phyloP scores from a whole-genome alignment of 2,888 invertebrate species.

The Cosmorhoe ocellata region DNA sequence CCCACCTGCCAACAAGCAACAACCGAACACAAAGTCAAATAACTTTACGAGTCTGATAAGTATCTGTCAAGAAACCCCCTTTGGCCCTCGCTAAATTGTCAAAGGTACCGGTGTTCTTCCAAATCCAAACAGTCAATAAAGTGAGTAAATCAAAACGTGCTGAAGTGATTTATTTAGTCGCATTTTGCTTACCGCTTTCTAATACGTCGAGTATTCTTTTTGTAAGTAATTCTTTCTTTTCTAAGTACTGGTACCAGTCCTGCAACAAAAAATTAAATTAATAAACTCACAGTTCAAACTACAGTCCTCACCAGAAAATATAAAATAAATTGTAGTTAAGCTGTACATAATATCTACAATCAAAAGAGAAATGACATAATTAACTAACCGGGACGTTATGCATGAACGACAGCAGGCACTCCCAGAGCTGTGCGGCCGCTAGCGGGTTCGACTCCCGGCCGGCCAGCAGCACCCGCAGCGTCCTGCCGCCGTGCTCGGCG shows the following conservation, averaged over 20 bases:
- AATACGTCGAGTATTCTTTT: constrained; percentile 59
- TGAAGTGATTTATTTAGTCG: too few relatives aligned
- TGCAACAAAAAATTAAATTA: constrained; percentile 45
- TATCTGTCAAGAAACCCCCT: too few relatives aligned
- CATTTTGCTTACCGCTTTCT: constrained; percentile 54
- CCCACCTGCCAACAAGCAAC: constrained; percentile 79
- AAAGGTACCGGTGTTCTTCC: too few relatives aligned
- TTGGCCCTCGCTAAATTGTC: too few relatives aligned
- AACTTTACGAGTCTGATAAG: too few relatives aligned
- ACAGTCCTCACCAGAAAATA: too few relatives aligned
- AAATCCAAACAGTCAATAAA: too few relatives aligned
- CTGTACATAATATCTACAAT: too few relatives aligned
- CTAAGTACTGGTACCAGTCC: constrained; percentile 88
- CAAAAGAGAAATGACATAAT: too few relatives aligned
- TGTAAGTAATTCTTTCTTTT: constrained; percentile 86
- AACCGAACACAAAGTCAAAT: neutral
- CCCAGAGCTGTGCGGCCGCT: constrained; percentile 86
- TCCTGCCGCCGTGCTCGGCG: constrained; percentile 76
- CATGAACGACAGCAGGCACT: constrained; percentile 78
- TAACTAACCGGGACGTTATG: constrained; percentile 27
- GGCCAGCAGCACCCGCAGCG: constrained; percentile 52
- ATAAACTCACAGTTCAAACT: too few relatives aligned
- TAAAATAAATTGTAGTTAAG: too few relatives aligned
- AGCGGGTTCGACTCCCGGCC: constrained; percentile 28
- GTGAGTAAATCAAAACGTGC: too few relatives aligned